phyloP scores from a whole-genome alignment of 2,888 invertebrate genomes.

The Dolomedes plantarius region DNA sequence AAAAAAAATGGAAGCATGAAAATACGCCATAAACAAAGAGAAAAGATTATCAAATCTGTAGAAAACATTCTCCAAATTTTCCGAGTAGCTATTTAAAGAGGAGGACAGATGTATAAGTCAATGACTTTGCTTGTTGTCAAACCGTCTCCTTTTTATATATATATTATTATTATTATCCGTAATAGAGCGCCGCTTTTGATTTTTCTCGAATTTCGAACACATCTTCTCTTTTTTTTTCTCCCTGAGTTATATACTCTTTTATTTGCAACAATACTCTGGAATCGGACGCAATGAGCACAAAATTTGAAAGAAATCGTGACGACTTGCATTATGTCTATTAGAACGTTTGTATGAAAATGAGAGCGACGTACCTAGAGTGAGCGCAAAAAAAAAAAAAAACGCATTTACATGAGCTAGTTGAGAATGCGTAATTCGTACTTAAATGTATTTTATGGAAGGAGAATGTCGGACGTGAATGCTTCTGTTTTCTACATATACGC shows the following conservation, averaged over 20 bases:
- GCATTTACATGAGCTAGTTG: conserved; percentile 2
- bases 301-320: conserved; percentile 12
- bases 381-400: not conserved
- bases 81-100: too few relatives aligned
- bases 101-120: not conserved
- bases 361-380: conserved; percentile 34
- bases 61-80: too few relatives aligned
- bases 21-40: not conserved
- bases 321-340: not conserved
- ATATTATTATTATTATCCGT: not conserved
- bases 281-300: not conserved
- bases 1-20: too few relatives aligned
- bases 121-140: not conserved
- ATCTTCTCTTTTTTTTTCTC: too few relatives aligned
- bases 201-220: not conserved
- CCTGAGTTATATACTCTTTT: not conserved
- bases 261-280: not conserved
- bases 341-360: conserved; percentile 59
- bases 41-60: not conserved
- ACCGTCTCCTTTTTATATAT: not conserved
- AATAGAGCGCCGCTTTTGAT: not conserved
- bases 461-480: not conserved
- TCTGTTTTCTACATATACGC: not conserved
- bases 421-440: conserved; percentile 8
- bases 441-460: not conserved